Percentiles rank a stretch among this genome's conserved stretches.
Conservation (phyloP, 2,888 invertebrate genomes). For the Erynnis tages region DNA sequence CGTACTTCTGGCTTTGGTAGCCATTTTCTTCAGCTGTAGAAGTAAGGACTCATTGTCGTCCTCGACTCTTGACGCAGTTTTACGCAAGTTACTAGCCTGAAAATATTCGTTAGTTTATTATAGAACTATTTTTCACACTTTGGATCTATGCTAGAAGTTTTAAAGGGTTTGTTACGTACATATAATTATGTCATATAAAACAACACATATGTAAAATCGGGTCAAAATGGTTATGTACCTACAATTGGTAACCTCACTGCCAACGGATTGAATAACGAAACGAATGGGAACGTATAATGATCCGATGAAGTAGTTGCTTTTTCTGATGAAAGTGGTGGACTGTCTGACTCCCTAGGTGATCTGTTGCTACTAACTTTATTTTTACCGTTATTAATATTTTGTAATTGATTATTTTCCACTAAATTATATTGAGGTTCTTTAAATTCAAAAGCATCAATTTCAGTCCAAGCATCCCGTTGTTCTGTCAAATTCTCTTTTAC, state of each 20-base stretch:
- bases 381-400: not conserved
- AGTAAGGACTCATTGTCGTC: constrained; percentile 98
- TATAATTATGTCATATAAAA: constrained; percentile 28
- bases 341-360: constrained; percentile 59
- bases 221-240: constrained; percentile 62
- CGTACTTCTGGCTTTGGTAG: constrained; percentile 91
- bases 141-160: constrained; percentile 34
- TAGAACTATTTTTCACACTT: constrained; percentile 38
- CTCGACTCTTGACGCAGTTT: constrained; percentile 95
- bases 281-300: constrained; percentile 51
- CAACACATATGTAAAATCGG: constrained; percentile 41
- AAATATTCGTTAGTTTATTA: constrained; percentile 73
- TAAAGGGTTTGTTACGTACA: constrained; percentile 39
- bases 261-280: constrained; percentile 72
- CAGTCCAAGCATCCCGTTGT: constrained; percentile 48
- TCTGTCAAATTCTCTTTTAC: constrained; percentile 38
- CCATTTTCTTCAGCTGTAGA: constrained; percentile 98
- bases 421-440: too few species aligned
- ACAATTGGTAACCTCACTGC: constrained; percentile 73
- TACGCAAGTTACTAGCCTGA: constrained; percentile 92
- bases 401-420: too few species aligned
- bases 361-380: constrained; percentile 30
- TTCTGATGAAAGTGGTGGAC: constrained; percentile 71
- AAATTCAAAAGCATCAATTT: constrained; percentile 37
- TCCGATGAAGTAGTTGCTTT: constrained; percentile 46